Conservation (phyloP, 2,888 invertebrate species). For the Nephrotoma appendiculata region DNA sequence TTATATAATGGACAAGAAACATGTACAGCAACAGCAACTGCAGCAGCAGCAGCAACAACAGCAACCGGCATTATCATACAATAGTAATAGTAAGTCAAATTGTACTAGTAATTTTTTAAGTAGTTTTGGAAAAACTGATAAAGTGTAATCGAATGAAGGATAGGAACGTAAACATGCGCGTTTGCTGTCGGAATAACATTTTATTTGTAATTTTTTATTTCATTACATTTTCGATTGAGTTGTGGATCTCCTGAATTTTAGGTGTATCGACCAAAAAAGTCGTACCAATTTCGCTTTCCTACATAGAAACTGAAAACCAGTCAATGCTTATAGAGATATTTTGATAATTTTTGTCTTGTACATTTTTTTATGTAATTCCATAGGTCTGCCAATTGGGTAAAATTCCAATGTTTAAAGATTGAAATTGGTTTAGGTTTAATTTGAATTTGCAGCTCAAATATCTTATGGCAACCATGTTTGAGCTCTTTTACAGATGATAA, state of each 20-base stretch:
- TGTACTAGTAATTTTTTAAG: slow-evolving; percentile 19
- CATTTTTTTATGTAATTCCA: too few relatives aligned
- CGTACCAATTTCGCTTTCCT: too few relatives aligned
- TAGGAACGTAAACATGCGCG: not conserved
- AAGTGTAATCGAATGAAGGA: slow-evolving; percentile 21
- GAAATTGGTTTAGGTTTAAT: too few relatives aligned
- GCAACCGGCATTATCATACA: slow-evolving; percentile 11
- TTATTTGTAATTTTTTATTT: not conserved
- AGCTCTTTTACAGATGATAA: too few relatives aligned
- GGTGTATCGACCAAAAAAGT: too few relatives aligned
- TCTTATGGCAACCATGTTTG: too few relatives aligned
- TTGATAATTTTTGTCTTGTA: too few relatives aligned
- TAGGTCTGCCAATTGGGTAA: too few relatives aligned
- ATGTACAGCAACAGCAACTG: slow-evolving; percentile 8
- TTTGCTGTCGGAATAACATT: not conserved
- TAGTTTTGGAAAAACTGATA: slow-evolving; percentile 31
- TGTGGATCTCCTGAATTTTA: not conserved
- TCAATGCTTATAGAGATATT: too few relatives aligned
- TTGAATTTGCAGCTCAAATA: too few relatives aligned
- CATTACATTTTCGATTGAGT: not conserved
- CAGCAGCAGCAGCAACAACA: slow-evolving; percentile 15
- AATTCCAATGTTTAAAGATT: too few relatives aligned
- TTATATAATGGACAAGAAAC: not conserved
- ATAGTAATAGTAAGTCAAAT: slow-evolving; percentile 15
- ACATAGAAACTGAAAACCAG: too few relatives aligned